Percentiles rank a stretch among this genome's conserved stretches.
Evolutionary conservation across 2,888 invertebrate species (phyloP).

Genomic region (Cheilosia impressa): DNA sequence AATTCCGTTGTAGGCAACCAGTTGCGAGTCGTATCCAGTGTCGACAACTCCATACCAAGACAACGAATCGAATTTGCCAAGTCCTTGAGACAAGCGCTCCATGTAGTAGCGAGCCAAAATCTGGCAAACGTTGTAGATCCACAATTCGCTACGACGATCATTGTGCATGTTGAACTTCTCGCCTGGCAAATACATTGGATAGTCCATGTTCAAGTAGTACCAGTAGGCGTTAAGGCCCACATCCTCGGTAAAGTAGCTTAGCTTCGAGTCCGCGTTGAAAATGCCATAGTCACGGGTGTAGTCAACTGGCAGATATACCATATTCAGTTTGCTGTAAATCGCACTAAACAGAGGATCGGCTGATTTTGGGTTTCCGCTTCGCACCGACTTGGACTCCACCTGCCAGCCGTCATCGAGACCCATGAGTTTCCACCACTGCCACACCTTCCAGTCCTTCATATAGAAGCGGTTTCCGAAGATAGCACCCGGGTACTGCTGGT

Average conservation of each 20-base stretch:
- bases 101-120: conserved; percentile 88
- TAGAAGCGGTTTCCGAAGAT: conserved; percentile 64
- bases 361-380: conserved; percentile 69
- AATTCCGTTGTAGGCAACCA: conserved; percentile 87
- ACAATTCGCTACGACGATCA: conserved; percentile 87
- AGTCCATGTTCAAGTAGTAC: conserved; percentile 86
- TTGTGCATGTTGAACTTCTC: conserved; percentile 84
- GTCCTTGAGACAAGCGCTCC: conserved; percentile 87
- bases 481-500: conserved; percentile 75
- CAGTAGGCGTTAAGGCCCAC: conserved; percentile 86
- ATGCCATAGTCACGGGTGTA: conserved; percentile 85
- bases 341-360: conserved; percentile 77
- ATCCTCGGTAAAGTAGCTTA: conserved; percentile 89
- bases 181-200: conserved; percentile 87
- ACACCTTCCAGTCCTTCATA: conserved; percentile 80
- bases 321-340: conserved; percentile 79
- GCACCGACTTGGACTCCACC: conserved; percentile 77
- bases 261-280: conserved; percentile 85
- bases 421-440: conserved; percentile 82
- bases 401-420: conserved; percentile 80
- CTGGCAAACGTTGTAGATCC: conserved; percentile 88
- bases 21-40: conserved; percentile 87
- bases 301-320: conserved; percentile 84
- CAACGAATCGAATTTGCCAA: conserved; percentile 85
- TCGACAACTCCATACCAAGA: conserved; percentile 85